A percentile compares a stretch with the other conserved stretches of the same genome.
phyloP scores from a whole-genome alignment of 2,888 invertebrate species.

The Metalampra italica region DNA sequence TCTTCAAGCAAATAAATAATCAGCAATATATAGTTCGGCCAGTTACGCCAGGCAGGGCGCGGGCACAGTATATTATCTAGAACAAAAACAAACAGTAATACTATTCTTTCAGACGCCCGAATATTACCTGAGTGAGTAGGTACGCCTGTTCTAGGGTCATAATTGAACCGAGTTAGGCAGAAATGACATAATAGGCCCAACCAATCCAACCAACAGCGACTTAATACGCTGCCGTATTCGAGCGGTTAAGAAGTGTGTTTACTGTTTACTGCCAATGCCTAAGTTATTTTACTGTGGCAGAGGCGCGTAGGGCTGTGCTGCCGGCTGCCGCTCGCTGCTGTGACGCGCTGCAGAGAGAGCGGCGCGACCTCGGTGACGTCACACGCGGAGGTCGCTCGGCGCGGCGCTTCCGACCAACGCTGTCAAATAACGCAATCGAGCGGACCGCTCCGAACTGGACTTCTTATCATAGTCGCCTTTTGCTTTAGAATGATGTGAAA shows the following conservation, averaged over 20 bases:
- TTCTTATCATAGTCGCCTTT: neutral
- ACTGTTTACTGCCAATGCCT: no score
- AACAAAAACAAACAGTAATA: no score
- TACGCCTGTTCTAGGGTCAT: no score
- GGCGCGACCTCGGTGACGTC: slow-evolving; percentile 49
- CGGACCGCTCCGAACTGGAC: slow-evolving; percentile 11
- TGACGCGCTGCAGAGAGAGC: slow-evolving; percentile 40
- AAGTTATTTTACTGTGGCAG: no score
- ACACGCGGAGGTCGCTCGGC: slow-evolving; percentile 46
- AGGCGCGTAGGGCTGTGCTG: neutral
- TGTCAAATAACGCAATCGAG: slow-evolving; percentile 25
- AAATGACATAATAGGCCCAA: no score
- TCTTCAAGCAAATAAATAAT: slow-evolving; percentile 45
- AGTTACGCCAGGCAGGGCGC: slow-evolving; percentile 19
- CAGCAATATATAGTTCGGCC: slow-evolving; percentile 32
- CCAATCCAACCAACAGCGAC: no score
- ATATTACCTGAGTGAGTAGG: no score
- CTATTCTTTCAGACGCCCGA: no score
- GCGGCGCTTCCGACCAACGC: slow-evolving; percentile 44
- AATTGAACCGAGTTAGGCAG: no score
- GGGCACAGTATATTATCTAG: no score
- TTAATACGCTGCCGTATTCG: no score
- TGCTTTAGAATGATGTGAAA: neutral
- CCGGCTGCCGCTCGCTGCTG: slow-evolving; percentile 10
- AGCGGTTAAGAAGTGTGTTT: no score